Evolutionary conservation across 2,888 invertebrate species (phyloP).

Genomic region (Phyllotreta striolata): DNA sequence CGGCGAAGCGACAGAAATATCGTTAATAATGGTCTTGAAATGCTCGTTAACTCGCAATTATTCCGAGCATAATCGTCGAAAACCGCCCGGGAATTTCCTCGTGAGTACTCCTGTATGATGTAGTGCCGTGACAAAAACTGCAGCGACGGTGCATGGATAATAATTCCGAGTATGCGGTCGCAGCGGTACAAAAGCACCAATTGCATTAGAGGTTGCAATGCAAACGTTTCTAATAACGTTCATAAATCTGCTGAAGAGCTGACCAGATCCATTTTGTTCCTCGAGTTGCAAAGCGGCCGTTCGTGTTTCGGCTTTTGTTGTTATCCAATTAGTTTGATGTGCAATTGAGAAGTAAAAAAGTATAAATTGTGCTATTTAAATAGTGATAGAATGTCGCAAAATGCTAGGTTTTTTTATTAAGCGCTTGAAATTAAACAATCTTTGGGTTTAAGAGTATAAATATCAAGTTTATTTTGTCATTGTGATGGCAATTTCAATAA

Average conservation of each 20-base stretch:
- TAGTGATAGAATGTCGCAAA: no score
- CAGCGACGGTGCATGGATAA: constrained; percentile 45
- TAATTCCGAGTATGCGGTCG: constrained; percentile 53
- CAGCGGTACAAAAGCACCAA: constrained; percentile 53
- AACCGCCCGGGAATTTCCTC: constrained; percentile 34
- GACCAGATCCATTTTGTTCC: constrained; percentile 50
- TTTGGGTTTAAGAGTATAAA: neutral
- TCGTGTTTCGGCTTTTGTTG: neutral
- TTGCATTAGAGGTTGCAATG: constrained; percentile 52
- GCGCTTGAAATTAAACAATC: neutral
- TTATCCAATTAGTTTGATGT: no score
- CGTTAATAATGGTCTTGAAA: constrained; percentile 36
- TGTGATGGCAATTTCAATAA: constrained; percentile 11
- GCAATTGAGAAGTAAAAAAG: no score
- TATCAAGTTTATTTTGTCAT: neutral
- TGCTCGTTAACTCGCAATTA: constrained; percentile 41
- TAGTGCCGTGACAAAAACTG: constrained; percentile 46
- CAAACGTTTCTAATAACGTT: constrained; percentile 53
- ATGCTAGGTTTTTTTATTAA: no score
- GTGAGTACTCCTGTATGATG: constrained; percentile 36
- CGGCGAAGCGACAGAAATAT: constrained; percentile 30
- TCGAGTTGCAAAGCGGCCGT: constrained; percentile 26
- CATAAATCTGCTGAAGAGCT: constrained; percentile 52
- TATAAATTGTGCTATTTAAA: no score
- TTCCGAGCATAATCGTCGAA: constrained; percentile 38